phyloP scores from a whole-genome alignment of 2,888 invertebrate genomes.

The Dysmachus trigonus region DNA sequence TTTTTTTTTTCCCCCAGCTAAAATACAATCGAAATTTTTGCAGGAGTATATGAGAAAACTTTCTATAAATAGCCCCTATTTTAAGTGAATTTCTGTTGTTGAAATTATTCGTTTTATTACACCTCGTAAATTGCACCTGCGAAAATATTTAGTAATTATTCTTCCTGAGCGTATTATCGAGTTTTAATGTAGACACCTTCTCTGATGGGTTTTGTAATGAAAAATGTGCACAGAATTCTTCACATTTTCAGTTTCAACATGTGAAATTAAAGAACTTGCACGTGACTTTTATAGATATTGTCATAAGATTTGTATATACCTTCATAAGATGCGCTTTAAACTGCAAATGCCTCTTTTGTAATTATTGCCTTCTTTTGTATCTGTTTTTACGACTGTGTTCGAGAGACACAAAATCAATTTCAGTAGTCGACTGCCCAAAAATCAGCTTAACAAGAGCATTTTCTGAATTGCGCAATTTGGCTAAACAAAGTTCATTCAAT shows the following conservation, averaged over 20 bases:
- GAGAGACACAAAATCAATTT: not conserved
- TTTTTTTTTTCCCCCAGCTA: not conserved
- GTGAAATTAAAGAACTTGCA: not conserved
- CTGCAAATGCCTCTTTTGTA: no score
- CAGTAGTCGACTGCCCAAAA: not conserved
- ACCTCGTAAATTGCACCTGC: conserved; percentile 9
- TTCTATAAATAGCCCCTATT: conserved; percentile 3
- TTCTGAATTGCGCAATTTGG: no score
- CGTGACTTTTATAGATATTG: not conserved
- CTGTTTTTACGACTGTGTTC: not conserved
- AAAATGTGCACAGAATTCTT: not conserved
- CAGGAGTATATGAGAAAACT: not conserved
- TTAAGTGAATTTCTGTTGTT: not conserved
- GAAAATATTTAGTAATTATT: conserved; percentile 20
- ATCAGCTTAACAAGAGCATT: no score
- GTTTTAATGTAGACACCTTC: not conserved
- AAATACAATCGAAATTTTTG: not conserved
- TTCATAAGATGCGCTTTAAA: not conserved
- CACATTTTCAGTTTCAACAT: not conserved
- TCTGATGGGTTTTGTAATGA: not conserved
- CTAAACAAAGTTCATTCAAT: not conserved
- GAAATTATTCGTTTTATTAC: not conserved
- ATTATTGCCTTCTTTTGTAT: no score
- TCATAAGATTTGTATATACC: not conserved
- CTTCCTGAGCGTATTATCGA: not conserved